Evolutionary conservation across 2,797 vertebrate species (phyloP), one percentile per base, ranked within the genome.

Genomic region (Sebastes baramenuke): DNA sequence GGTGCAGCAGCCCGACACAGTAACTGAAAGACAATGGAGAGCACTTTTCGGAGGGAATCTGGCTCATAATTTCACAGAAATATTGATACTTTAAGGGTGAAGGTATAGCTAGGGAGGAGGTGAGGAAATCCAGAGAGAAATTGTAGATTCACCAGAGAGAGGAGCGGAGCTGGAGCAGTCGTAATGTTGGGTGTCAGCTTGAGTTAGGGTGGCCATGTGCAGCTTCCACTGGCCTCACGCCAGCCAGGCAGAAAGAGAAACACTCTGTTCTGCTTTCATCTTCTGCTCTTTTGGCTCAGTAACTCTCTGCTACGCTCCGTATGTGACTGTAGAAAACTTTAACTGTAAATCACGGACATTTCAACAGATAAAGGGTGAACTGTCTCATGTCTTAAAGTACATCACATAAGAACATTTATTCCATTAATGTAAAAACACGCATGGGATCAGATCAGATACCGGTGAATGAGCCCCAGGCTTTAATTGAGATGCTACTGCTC

Each of bases 111-210:
- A 5, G 14, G 36, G 32, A 72, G 54, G 29, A 68, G 56, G 7
- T 10, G 46, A 69, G 32, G 16, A 52, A 75, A 61, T 59, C 29
- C 38, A 69, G n/a, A 72, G 65, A 30, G 14, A 20, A 36, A n/a
- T 46, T 67, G 34, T 67, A 66, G 67, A 56, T 67, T 72, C 52
- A 59, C 56, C 54, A 27, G 64, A 68, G 55, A 52, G 82, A 81
- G 24, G 75, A 83, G 64, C 22, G 77, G 54, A 55, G 79, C 25
- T 61, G 80, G 84, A 64, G 67, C 68, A 24, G 70, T 27, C 16
- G 5, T 85, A 38, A 87, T 83, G 74, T 20, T 72, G 56, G 46
- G 69, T 49, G 80, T 87, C 86, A 84, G 79, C 55, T 84, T 67
- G 76, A 81, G 73, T 91, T 87, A 81, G 54, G 67, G 58, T n/a